Conservation (phyloP, 2,113 vertebrate species). For the Puma concolor region DNA sequence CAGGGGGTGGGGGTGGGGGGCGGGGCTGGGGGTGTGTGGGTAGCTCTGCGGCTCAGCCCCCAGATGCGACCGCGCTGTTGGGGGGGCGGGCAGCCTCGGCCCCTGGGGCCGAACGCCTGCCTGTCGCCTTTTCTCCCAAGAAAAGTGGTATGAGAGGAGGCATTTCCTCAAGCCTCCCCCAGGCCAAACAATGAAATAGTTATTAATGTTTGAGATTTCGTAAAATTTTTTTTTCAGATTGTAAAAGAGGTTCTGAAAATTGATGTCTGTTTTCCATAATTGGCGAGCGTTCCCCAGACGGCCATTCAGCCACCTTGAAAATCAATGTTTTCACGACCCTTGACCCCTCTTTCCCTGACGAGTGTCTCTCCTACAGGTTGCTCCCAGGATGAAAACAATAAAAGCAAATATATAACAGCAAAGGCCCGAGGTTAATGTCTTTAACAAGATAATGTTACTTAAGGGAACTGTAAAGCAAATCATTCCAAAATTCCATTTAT, state of each 20-base stretch:
- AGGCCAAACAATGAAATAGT: background rate
- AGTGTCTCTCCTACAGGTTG: slow-evolving; percentile 86
- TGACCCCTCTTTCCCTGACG: slow-evolving; percentile 85
- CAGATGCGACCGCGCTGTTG: accelerated
- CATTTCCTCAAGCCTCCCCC: background rate
- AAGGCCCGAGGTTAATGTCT: slow-evolving; percentile 89
- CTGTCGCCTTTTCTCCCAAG: background rate
- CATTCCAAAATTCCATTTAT: slow-evolving; percentile 86
- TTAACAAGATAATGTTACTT: slow-evolving; percentile 90
- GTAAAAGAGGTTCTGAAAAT: slow-evolving; percentile 70
- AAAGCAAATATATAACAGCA: slow-evolving; percentile 87
- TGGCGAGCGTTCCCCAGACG: slow-evolving; percentile 84
- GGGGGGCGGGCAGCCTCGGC: too few species aligned
- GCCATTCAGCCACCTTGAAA: slow-evolving; percentile 89
- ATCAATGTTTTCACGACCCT: slow-evolving; percentile 91
- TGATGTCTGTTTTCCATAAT: slow-evolving; percentile 88
- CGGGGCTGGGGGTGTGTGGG: background rate
- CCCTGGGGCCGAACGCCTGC: accelerated
- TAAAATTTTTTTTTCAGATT: slow-evolving; percentile 73
- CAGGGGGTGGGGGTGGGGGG: accelerated
- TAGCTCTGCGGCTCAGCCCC: background rate
- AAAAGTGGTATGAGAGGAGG: background rate
- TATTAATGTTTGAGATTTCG: slow-evolving; percentile 79
- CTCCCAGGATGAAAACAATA: slow-evolving; percentile 87
- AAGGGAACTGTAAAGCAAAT: slow-evolving; percentile 88